A percentile compares a stretch with the other conserved stretches of the same genome.
phyloP scores from a whole-genome alignment of 35 echinoderm and acorn worm species.

The Diadema setosum region DNA sequence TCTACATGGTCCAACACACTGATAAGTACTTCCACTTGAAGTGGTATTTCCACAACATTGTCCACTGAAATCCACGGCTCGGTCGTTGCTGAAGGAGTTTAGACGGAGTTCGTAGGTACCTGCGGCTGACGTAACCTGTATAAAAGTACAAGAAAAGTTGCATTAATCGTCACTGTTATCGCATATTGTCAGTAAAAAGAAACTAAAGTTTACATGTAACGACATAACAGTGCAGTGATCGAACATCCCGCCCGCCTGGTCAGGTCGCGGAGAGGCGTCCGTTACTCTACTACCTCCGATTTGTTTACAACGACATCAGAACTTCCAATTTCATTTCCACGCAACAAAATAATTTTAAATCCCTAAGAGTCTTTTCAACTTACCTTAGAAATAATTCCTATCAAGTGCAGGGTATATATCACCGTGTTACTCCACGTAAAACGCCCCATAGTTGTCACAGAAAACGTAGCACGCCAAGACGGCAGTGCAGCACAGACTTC shows the following conservation, averaged over 20 bases:
- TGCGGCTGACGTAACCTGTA: constrained; percentile 24
- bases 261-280: background rate
- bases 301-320: background rate
- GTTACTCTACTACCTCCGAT: background rate
- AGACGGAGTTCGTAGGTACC: constrained; percentile 45
- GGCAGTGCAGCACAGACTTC: background rate
- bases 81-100: constrained; percentile 45
- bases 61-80: constrained; percentile 25
- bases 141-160: background rate
- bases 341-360: background rate
- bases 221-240: background rate
- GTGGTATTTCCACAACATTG: constrained; percentile 44
- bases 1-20: constrained; percentile 31
- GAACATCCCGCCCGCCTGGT: background rate
- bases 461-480: constrained; percentile 12
- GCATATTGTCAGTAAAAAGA: background rate
- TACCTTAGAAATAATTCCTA: constrained; percentile 50
- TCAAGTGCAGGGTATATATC: constrained; percentile 42
- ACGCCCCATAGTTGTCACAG: constrained; percentile 43
- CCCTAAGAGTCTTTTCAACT: too few relatives aligned
- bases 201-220: too few relatives aligned
- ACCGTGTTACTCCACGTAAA: constrained; percentile 52
- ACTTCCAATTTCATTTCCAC: background rate
- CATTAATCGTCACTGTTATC: background rate
- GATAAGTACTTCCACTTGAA: background rate